These are phyloP conservation scores for Mesorhabditis sp. DNA, from an alignment of 2,888 invertebrate species.

Conservation along the genomic window DNA sequence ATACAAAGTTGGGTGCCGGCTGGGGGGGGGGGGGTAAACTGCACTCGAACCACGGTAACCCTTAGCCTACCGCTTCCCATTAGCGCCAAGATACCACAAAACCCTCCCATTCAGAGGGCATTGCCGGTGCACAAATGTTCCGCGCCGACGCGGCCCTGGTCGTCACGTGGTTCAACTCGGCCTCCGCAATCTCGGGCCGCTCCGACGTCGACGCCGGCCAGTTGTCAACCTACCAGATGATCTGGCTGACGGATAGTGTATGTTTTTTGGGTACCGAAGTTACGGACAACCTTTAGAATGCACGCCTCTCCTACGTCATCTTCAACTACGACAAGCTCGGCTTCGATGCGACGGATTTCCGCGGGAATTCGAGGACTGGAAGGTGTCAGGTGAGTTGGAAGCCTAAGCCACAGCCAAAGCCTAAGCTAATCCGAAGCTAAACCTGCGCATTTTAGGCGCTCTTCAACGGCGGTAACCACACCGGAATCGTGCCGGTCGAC, in stretches of 20 bases:
- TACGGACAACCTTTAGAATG: constrained; percentile 24
- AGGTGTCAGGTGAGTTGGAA: constrained; percentile 44
- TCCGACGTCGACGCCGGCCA: constrained; percentile 56
- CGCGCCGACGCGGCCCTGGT: constrained; percentile 83
- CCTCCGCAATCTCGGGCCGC: constrained; percentile 55
- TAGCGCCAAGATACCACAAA: background rate
- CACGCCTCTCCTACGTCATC: constrained; percentile 75
- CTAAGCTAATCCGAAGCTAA: no score
- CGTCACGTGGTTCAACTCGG: constrained; percentile 74
- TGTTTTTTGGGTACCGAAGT: constrained; percentile 59
- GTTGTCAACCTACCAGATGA: constrained; percentile 53
- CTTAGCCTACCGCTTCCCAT: no score
- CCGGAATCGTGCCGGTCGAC: constrained; percentile 56
- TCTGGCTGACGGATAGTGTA: constrained; percentile 76
- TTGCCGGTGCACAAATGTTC: constrained; percentile 84
- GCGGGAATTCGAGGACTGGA: constrained; percentile 52
- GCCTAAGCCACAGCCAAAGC: no score
- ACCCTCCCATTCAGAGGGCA: constrained; percentile 69
- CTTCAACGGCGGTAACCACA: constrained; percentile 58
- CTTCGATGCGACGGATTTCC: constrained; percentile 73
- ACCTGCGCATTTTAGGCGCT: constrained; percentile 41
- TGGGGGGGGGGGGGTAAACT: no score
- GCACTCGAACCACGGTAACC: no score
- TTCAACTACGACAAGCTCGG: constrained; percentile 86
- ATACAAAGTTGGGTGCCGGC: no score